These are phyloP conservation scores for Oxygymnocypris stewartii DNA, from an alignment of 2,113 vertebrate genomes.

Conservation along the genomic window DNA sequence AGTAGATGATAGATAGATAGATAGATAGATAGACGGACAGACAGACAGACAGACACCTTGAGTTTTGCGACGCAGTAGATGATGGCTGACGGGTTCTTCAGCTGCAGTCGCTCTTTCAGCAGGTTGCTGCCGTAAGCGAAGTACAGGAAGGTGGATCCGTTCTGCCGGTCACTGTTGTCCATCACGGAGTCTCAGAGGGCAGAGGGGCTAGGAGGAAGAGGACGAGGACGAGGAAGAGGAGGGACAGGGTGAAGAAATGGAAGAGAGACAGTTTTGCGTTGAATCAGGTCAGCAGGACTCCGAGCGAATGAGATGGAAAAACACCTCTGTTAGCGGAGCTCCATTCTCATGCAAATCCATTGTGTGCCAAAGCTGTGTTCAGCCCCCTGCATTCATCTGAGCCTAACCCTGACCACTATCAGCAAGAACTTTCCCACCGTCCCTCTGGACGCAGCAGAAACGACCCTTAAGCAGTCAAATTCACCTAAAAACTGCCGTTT, in stretches of 20 bases:
- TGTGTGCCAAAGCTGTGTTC: background rate
- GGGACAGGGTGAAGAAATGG: slow-evolving; percentile 17
- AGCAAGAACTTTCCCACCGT: slow-evolving; percentile 1
- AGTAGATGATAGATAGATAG: too few species aligned
- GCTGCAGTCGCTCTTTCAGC: slow-evolving; percentile 72
- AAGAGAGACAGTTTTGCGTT: slow-evolving; percentile 15
- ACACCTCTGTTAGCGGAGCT: slow-evolving; percentile 44
- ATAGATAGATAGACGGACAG: background rate
- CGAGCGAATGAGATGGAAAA: slow-evolving; percentile 48
- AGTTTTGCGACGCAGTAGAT: slow-evolving; percentile 68
- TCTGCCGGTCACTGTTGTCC: slow-evolving; percentile 54
- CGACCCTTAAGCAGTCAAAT: background rate
- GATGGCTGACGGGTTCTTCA: slow-evolving; percentile 71
- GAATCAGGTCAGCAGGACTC: slow-evolving; percentile 4
- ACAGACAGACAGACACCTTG: slow-evolving; percentile 61
- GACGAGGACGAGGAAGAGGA: slow-evolving; percentile 1
- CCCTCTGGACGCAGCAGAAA: background rate
- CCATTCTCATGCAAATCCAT: slow-evolving; percentile 70
- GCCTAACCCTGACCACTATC: background rate
- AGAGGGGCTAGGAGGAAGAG: slow-evolving; percentile 28
- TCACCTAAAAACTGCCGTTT: too few species aligned
- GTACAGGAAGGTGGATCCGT: slow-evolving; percentile 68
- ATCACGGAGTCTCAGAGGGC: slow-evolving; percentile 6
- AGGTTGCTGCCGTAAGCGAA: slow-evolving; percentile 77
- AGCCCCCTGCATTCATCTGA: slow-evolving; percentile 13